A percentile compares a stretch with the other conserved stretches of the same genome.
Conservation (phyloP, 2,797 vertebrate species). For the Poecilia wingei region DNA sequence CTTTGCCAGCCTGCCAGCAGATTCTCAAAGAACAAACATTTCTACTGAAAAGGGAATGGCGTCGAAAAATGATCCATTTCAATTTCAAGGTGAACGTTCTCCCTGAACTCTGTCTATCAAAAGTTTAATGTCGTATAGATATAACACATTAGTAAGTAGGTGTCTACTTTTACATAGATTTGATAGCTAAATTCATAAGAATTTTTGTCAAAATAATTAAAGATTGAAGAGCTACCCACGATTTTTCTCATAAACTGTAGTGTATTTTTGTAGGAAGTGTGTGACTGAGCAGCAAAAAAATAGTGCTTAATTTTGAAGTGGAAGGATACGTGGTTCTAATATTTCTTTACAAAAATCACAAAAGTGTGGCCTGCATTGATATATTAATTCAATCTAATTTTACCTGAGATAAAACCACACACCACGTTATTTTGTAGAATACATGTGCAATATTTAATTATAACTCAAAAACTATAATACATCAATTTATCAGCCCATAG, state of each 20-base stretch:
- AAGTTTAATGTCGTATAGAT: neutral
- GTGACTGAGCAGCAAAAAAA: neutral
- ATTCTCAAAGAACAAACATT: neutral
- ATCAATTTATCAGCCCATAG: neutral
- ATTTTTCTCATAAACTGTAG: neutral
- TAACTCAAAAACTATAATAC: neutral
- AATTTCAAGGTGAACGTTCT: conserved; percentile 84
- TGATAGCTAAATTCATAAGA: neutral
- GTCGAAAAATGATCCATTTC: conserved; percentile 82
- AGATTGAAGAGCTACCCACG: neutral
- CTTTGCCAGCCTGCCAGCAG: neutral
- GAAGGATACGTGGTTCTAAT: neutral
- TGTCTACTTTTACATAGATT: neutral
- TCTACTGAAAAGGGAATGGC: conserved; percentile 78
- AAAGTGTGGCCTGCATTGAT: neutral
- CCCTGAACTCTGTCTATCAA: neutral
- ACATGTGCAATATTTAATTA: neutral
- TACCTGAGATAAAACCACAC: neutral
- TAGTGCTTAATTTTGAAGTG: neutral
- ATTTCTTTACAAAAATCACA: neutral
- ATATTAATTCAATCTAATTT: neutral
- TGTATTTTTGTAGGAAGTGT: neutral
- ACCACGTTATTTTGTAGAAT: neutral
- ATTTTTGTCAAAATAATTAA: neutral
- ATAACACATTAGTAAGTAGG: neutral